Base-by-base conservation (phyloP, 2,113 vertebrate genomes). In the Seriola aureovittata region DNA sequence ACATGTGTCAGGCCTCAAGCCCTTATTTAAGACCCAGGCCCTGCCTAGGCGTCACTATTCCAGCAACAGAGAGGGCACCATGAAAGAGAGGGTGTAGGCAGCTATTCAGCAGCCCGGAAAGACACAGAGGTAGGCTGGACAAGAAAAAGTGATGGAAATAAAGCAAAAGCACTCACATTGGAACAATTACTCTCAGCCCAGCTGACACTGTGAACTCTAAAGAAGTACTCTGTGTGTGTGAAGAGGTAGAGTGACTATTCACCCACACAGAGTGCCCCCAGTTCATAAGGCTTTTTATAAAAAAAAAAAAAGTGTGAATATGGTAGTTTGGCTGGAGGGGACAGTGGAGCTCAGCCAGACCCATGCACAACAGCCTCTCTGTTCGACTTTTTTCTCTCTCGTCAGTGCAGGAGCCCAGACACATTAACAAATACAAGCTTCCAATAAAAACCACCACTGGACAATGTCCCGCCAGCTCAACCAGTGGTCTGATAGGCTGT, bases 351-450 rank as follows among this genome's bases (percentile, higher is more conserved):
- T 40, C 76, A 78, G 93, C 94, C 95, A 95, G 76, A 50, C 44
- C 62, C 64, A 67, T 55, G 80, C 84, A 94, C 91, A 95, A 93
- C 87, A 90, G 94, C 84, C 91, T 83, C 90, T 94, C 92, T 95
- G 92, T 95, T 91, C 54, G 67, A 65, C 71, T 76, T 40, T 50
- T 29, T 75, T 77, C 80, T 91, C 69, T 75, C 70, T 74, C 78
- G 82, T 34, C 68, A 60, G 89, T 44, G 76, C 71, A 81, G 76
- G 73, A 89, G 88, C 88, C 85, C 86, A 93, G 90, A 93, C 91
- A 90, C 90, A 83, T 92, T 93, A 92, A 93, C 91, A 93, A 95
- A 94, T 89, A 93, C 87, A 89, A 92, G 85, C 64, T 40, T 85
- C 85, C 80, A 89, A 91, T 93, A 93, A 94, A 95, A 91, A 70